Evolutionary conservation across 2,113 vertebrate genomes (phyloP).

Genomic region (Pandion haliaetus): DNA sequence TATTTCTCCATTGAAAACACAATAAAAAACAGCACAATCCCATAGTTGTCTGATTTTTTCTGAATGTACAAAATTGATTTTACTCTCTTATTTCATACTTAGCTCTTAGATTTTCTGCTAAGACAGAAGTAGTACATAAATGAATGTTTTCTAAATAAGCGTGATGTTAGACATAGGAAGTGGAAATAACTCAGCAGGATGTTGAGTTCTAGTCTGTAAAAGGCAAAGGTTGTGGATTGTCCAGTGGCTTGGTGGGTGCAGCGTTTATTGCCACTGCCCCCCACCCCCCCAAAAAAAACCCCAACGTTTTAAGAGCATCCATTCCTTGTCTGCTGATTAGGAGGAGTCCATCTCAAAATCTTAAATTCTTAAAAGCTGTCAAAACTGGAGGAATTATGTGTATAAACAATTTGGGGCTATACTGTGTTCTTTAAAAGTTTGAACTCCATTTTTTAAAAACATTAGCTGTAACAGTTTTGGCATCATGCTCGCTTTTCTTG

Average conservation of each 20-base stretch:
- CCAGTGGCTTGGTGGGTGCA: neutral
- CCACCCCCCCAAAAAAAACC: neutral
- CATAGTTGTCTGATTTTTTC: slow-evolving; percentile 71
- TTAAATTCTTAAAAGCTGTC: neutral
- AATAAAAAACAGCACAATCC: slow-evolving; percentile 85
- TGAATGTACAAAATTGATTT: neutral
- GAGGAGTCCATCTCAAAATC: neutral
- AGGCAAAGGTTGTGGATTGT: neutral
- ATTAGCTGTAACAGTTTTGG: neutral
- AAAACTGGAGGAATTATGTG: neutral
- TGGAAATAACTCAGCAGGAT: neutral
- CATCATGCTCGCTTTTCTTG: neutral
- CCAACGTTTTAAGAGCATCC: neutral
- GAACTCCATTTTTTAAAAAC: neutral
- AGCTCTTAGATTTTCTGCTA: neutral
- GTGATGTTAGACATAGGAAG: neutral
- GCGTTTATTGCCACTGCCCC: neutral
- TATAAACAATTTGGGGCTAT: neutral
- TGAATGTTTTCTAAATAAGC: neutral
- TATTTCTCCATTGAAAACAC: slow-evolving; percentile 90
- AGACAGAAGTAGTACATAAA: neutral
- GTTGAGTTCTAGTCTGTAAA: neutral
- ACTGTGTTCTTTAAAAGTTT: neutral
- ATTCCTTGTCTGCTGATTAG: neutral
- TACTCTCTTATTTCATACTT: neutral